Base-by-base conservation (phyloP, 2,888 invertebrate species). In the Rhagonycha lutea region DNA sequence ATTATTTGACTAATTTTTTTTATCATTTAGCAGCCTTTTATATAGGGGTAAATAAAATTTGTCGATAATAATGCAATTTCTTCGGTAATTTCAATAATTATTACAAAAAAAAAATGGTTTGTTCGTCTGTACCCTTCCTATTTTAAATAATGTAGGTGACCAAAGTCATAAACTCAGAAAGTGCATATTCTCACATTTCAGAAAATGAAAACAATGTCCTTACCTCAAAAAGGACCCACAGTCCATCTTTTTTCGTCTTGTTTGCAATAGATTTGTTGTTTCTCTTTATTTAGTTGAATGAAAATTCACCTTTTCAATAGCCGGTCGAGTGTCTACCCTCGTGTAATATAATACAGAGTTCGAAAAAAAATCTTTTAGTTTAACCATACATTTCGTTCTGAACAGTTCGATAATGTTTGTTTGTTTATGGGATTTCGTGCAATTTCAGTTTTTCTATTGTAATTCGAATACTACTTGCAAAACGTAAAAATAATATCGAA, bases 161-260 rank as follows among this genome's bases (percentile, higher is more conserved):
- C 28, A 9, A 80, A 82, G 80, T 78, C 78, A 73, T 77, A 78
- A 80, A 78, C 70, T 65, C 73, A 77, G 82, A 84, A 85, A 82
- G 81, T 83, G 84, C 85, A 86, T 86, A 85, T 72, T 84, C 83
- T 84, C 84, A 85, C 85, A 84, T 83, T 83, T 83, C 74, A 75
- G 78, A 78, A 47, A 26, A 67, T 63, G 65, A 72, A 80, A 77
- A 81, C 78, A 79, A 80, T 79, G 79, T 73, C 69, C 78, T 76
- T 76, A 71, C 75, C 75, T 72, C 68, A 61, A 7, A 68, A 73
- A 74, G 69, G 68, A 72, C 79, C 75, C 69, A 71, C 24, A 75
- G 70, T 61, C 32, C 18, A 68, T 80, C 78, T 69, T 29, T 61
- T 14, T 73, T 63, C 61, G 29, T 14, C 70, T n/a, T 60, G 26